Conservation (phyloP, 2,888 invertebrate species). For the Drosophila infuscata region DNA sequence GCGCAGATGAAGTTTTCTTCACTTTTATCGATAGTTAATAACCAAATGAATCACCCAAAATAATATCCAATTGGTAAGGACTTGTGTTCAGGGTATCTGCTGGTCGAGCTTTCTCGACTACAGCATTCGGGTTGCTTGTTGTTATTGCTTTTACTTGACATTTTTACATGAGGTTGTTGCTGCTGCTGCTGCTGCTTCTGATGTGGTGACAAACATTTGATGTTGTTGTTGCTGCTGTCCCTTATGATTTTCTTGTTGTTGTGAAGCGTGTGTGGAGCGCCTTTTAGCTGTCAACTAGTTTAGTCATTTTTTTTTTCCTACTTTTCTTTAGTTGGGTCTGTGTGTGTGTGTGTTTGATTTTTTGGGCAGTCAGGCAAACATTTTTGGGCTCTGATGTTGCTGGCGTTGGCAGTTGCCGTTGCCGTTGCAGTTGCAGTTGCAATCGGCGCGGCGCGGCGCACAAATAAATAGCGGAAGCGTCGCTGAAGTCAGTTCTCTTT, state of each 20-base stretch:
- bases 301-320: constrained; percentile 16
- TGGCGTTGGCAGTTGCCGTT: constrained; percentile 57
- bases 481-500: constrained; percentile 27
- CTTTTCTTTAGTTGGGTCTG: constrained; percentile 1
- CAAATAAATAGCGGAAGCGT: constrained; percentile 77
- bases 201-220: constrained; percentile 55
- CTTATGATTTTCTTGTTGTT: constrained; percentile 38
- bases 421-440: constrained; percentile 75
- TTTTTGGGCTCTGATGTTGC: constrained; percentile 62
- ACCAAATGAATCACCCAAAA: not conserved
- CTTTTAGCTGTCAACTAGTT: constrained; percentile 56
- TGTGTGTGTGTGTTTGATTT: constrained; percentile 34
- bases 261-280: constrained; percentile 53
- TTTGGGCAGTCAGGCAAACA: constrained; percentile 76
- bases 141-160: constrained; percentile 43
- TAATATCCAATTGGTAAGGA: not conserved
- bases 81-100: not conserved
- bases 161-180: constrained; percentile 37
- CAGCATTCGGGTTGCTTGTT: constrained; percentile 18
- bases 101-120: not conserved
- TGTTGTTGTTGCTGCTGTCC: constrained; percentile 25
- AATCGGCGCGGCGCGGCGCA: constrained; percentile 68
- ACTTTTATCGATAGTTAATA: not conserved
- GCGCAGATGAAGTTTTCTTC: not conserved
- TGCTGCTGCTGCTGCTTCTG: constrained; percentile 30